Percentiles rank a stretch among this genome's conserved stretches.
phyloP scores from a whole-genome alignment of 2,888 invertebrate species.

The Sphinx pinastri region DNA sequence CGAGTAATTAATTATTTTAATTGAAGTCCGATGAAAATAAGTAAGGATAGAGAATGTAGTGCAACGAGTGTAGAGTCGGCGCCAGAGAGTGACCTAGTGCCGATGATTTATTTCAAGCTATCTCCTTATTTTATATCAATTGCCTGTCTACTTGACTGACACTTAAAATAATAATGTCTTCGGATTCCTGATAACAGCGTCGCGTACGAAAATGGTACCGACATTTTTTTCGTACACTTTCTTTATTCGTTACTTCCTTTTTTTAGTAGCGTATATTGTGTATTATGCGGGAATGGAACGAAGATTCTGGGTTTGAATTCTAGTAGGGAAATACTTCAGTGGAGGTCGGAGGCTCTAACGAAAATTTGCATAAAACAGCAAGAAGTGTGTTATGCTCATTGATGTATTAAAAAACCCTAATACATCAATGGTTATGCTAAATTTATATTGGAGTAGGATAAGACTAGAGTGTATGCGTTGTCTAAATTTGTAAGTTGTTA shows the following conservation, averaged over 20 bases:
- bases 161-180: slow-evolving; percentile 5
- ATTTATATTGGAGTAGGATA: too few relatives aligned
- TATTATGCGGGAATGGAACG: too few relatives aligned
- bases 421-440: too few relatives aligned
- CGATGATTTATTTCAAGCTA: slow-evolving; percentile 17
- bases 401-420: too few relatives aligned
- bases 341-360: too few relatives aligned
- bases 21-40: not conserved
- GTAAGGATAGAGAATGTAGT: slow-evolving; percentile 7
- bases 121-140: slow-evolving; percentile 7
- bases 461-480: too few relatives aligned
- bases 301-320: too few relatives aligned
- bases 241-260: not conserved
- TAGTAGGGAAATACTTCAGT: too few relatives aligned
- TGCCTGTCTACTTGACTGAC: slow-evolving; percentile 3
- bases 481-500: too few relatives aligned
- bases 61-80: slow-evolving; percentile 17
- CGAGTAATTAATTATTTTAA: not conserved
- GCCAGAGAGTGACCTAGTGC: slow-evolving; percentile 41
- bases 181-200: not conserved
- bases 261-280: too few relatives aligned
- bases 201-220: not conserved
- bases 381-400: too few relatives aligned
- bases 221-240: not conserved
- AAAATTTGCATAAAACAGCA: too few relatives aligned